Percentiles rank a stretch among this genome's conserved stretches.
Conservation (phyloP, 2,888 invertebrate species). For the Acleris emargana region DNA sequence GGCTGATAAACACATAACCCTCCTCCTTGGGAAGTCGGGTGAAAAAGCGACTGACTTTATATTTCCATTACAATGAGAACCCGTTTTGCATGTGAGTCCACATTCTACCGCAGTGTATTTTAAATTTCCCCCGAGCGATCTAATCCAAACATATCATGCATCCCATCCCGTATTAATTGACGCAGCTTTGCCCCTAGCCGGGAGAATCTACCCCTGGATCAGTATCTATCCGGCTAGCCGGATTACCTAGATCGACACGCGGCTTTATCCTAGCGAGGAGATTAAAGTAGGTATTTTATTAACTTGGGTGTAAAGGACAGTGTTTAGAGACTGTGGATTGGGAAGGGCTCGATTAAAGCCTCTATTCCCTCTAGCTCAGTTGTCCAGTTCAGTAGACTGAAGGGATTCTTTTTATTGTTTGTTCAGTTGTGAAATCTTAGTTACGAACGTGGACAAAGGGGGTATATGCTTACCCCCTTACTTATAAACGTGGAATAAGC, state of each 20-base stretch:
- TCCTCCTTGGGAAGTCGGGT: too few relatives aligned
- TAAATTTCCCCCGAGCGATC: not conserved
- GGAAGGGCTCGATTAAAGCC: too few relatives aligned
- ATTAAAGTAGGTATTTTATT: constrained; percentile 23
- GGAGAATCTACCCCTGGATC: constrained; percentile 9
- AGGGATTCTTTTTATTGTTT: too few relatives aligned
- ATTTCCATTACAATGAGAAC: too few relatives aligned
- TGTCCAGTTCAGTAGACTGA: too few relatives aligned
- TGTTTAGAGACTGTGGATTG: not conserved
- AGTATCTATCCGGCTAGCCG: constrained; percentile 16
- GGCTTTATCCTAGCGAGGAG: constrained; percentile 16
- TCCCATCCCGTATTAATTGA: constrained; percentile 20
- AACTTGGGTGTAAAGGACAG: not conserved
- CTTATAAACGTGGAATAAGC: too few relatives aligned
- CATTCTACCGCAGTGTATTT: not conserved
- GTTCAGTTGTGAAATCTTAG: too few relatives aligned
- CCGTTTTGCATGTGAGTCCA: not conserved
- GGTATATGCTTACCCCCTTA: too few relatives aligned
- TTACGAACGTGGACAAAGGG: too few relatives aligned
- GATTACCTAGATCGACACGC: constrained; percentile 35
- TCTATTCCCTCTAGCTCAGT: too few relatives aligned
- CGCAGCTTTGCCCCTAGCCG: constrained; percentile 20
- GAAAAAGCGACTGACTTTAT: too few relatives aligned
- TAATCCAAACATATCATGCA: not conserved
- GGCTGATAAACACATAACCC: too few relatives aligned